These are phyloP conservation scores for Diarsia rubi DNA, from an alignment of 2,888 invertebrate species.

Conservation along the genomic window DNA sequence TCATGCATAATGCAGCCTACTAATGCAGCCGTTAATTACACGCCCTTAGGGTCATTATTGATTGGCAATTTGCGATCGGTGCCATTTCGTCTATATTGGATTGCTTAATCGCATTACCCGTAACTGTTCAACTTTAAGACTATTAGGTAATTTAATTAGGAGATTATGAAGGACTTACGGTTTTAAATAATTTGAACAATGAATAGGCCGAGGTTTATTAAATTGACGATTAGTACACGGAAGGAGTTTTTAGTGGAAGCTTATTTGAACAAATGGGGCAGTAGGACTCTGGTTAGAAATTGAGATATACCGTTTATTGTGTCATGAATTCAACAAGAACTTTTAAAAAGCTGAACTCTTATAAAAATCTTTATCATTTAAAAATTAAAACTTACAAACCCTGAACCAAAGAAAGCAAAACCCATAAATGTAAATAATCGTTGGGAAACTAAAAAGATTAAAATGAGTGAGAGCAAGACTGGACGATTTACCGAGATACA, in stretches of 20 bases:
- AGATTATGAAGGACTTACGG: slow-evolving; percentile 72
- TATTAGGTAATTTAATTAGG: slow-evolving; percentile 77
- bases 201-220: slow-evolving; percentile 62
- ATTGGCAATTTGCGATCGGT: slow-evolving; percentile 81
- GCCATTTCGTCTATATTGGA: slow-evolving; percentile 79
- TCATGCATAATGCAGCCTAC: slow-evolving; percentile 85
- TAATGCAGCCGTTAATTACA: slow-evolving; percentile 86
- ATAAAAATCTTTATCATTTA: not conserved
- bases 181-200: slow-evolving; percentile 70
- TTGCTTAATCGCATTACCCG: slow-evolving; percentile 78
- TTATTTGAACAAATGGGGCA: slow-evolving; percentile 41
- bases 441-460: slow-evolving; percentile 72
- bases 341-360: not conserved
- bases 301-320: not conserved
- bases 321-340: not conserved
- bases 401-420: slow-evolving; percentile 30
- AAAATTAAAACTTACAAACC: slow-evolving; percentile 34
- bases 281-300: slow-evolving; percentile 22
- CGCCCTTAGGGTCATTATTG: slow-evolving; percentile 82
- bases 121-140: slow-evolving; percentile 75
- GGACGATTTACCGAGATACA: slow-evolving; percentile 84
- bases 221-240: slow-evolving; percentile 43
- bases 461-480: slow-evolving; percentile 70
- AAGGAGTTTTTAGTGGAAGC: slow-evolving; percentile 22
- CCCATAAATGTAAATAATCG: slow-evolving; percentile 57